phyloP scores from a whole-genome alignment of 2,888 invertebrate species.

The Adelognathus sp. region DNA sequence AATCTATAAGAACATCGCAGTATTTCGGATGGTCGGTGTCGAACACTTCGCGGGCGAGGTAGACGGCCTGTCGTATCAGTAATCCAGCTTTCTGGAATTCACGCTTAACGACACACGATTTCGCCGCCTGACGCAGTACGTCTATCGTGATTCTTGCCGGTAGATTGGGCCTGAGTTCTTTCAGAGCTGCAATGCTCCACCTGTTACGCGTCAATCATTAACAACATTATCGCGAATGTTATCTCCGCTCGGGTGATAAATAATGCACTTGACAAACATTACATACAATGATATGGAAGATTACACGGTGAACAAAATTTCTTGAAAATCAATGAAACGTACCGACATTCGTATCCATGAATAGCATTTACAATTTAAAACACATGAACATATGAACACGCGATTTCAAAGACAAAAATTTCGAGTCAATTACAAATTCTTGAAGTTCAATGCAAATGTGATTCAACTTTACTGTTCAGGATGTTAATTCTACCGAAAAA shows the following conservation, averaged over 20 bases:
- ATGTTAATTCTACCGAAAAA: too few relatives aligned
- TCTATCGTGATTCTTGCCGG: conserved; percentile 89
- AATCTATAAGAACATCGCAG: conserved; percentile 93
- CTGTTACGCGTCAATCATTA: conserved; percentile 74
- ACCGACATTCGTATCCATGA: too few relatives aligned
- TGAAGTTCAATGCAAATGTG: too few relatives aligned
- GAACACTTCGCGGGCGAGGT: conserved; percentile 85
- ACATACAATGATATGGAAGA: too few relatives aligned
- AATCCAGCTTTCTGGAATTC: conserved; percentile 91
- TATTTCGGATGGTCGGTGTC: conserved; percentile 89
- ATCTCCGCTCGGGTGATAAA: not conserved
- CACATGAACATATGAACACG: too few relatives aligned
- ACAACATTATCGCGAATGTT: conserved; percentile 28
- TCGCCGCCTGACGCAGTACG: conserved; percentile 92
- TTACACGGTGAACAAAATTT: too few relatives aligned
- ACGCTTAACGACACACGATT: conserved; percentile 94
- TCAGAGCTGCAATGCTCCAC: conserved; percentile 90
- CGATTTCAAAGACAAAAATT: too few relatives aligned
- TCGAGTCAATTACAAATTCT: too few relatives aligned
- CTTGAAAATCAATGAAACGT: too few relatives aligned
- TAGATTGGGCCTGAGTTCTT: conserved; percentile 85
- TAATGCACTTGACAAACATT: too few relatives aligned
- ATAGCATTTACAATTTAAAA: too few relatives aligned
- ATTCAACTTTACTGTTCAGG: too few relatives aligned
- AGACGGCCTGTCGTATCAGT: conserved; percentile 91